A percentile compares a stretch with the other conserved stretches of the same genome.
Evolutionary conservation across 2,888 invertebrate species (phyloP).

Genomic region (Caenorhabditis plicata): DNA sequence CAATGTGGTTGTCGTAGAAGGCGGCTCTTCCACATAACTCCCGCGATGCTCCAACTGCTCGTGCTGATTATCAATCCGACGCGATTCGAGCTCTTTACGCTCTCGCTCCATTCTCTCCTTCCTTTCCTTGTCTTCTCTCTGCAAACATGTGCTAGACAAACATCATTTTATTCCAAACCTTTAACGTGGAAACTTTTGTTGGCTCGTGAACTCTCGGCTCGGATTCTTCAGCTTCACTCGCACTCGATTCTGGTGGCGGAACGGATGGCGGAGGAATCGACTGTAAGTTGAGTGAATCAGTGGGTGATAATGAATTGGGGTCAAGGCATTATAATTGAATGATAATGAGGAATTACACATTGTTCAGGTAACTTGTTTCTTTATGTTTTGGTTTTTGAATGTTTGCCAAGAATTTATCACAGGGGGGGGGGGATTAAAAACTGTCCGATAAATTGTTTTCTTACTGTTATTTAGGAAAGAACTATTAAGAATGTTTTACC

Average conservation of each 20-base stretch:
- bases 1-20: conserved; percentile 36
- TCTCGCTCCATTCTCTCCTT: conserved; percentile 29
- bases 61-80: conserved; percentile 12
- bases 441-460: not conserved
- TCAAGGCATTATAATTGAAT: no score
- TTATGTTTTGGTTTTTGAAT: no score
- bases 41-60: conserved; percentile 30
- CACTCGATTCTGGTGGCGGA: conserved; percentile 29
- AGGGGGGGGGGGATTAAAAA: not conserved
- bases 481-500: no score
- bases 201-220: conserved; percentile 9
- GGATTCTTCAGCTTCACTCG: conserved; percentile 18
- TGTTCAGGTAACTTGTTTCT: no score
- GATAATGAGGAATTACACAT: no score
- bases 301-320: not conserved
- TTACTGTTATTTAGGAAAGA: no score
- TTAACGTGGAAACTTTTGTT: conserved; percentile 27
- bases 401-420: no score
- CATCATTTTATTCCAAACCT: conserved; percentile 5
- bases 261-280: conserved; percentile 31
- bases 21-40: conserved; percentile 49
- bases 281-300: conserved; percentile 9
- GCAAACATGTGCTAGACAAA: conserved; percentile 2
- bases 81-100: conserved; percentile 23
- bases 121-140: conserved; percentile 31